Percentiles rank a stretch among this genome's conserved stretches.
These are phyloP conservation scores for Choloepus hoffmanni DNA, from an alignment of 2,113 vertebrate genomes.

Conservation along the genomic window DNA sequence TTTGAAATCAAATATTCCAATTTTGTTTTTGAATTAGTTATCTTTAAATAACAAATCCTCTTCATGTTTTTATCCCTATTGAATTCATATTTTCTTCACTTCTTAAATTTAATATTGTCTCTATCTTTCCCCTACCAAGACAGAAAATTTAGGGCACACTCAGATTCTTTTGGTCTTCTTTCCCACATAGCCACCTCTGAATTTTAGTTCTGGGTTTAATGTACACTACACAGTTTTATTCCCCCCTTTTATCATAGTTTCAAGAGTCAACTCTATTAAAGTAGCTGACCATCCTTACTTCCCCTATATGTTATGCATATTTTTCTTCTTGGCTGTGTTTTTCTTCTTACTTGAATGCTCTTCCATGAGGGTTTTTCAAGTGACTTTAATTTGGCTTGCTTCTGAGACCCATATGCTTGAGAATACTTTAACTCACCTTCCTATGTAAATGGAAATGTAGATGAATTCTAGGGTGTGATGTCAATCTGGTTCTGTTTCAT, in stretches of 20 bases:
- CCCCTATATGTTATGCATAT: neutral
- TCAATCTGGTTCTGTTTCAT: neutral
- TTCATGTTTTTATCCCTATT: neutral
- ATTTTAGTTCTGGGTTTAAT: neutral
- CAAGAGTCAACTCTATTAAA: neutral
- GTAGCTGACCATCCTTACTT: neutral
- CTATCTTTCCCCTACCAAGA: neutral
- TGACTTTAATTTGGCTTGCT: neutral
- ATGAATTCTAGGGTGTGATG: neutral
- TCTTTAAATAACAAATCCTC: neutral
- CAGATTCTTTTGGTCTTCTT: neutral
- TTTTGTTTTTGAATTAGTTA: slow-evolving; percentile 30
- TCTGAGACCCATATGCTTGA: neutral
- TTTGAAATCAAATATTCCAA: neutral
- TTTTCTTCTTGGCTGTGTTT: neutral
- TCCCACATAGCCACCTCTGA: neutral
- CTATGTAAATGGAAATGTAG: neutral
- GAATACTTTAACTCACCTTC: neutral
- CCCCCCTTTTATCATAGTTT: neutral
- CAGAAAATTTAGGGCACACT: neutral
- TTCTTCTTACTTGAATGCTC: neutral
- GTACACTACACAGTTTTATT: neutral
- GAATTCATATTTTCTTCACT: neutral
- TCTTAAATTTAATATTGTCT: neutral
- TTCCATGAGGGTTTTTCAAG: neutral